These are phyloP conservation scores for Centropus bengalensis DNA, from an alignment of 2,113 vertebrate genomes.

Conservation along the genomic window DNA sequence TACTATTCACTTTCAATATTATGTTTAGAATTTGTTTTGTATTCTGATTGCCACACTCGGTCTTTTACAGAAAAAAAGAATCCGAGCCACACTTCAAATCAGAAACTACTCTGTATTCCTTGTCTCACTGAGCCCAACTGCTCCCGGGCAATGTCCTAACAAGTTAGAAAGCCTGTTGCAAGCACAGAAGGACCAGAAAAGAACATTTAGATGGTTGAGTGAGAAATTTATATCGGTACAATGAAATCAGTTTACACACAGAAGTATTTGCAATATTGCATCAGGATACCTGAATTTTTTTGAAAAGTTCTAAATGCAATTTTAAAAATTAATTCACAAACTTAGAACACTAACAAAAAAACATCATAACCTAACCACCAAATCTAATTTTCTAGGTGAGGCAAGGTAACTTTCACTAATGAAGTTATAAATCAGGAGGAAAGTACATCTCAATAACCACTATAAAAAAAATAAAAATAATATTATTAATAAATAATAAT, in stretches of 20 bases:
- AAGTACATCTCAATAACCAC: background rate
- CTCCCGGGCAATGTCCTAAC: background rate
- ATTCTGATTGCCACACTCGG: background rate
- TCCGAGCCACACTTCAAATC: background rate
- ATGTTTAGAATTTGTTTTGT: background rate
- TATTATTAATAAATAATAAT: too few relatives aligned
- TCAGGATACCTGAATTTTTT: background rate
- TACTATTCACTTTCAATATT: background rate
- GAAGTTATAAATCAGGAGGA: background rate
- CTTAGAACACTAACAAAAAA: background rate
- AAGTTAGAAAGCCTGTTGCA: background rate
- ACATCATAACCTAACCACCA: background rate
- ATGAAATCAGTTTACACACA: background rate
- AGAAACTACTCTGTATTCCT: background rate
- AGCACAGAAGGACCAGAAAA: background rate
- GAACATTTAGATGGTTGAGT: background rate
- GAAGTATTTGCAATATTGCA: background rate
- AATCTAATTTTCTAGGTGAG: background rate
- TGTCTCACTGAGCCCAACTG: background rate
- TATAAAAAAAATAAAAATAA: too few relatives aligned
- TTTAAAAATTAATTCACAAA: background rate
- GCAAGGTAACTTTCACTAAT: background rate
- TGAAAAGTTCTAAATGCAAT: background rate
- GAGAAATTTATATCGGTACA: background rate
- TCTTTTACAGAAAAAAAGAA: background rate